Evolutionary conservation across 2,888 invertebrate species (phyloP).

Genomic region (Cepaea hortensis): DNA sequence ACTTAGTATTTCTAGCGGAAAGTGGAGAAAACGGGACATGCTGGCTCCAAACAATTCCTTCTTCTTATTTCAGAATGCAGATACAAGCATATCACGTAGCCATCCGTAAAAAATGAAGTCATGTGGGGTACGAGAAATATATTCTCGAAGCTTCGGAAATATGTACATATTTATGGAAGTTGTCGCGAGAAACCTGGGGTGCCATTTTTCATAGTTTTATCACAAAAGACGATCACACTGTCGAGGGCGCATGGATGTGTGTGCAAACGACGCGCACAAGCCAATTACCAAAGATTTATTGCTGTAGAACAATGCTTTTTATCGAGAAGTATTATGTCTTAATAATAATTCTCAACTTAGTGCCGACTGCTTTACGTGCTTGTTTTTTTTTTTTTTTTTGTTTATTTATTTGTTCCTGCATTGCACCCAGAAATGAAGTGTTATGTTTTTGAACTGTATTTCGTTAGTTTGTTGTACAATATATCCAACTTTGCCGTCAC

Average conservation of each 20-base stretch:
- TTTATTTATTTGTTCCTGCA: no score
- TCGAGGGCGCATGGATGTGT: neutral
- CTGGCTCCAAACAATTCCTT: neutral
- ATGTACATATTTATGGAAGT: neutral
- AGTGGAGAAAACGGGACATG: neutral
- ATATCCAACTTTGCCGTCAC: no score
- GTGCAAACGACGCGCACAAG: no score
- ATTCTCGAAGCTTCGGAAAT: neutral
- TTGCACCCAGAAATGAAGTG: no score
- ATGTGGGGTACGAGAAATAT: neutral
- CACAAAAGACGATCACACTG: neutral
- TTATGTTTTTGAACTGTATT: no score
- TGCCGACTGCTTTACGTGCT: no score
- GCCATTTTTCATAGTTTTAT: conserved; percentile 11
- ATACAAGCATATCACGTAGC: neutral
- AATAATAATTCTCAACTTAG: no score
- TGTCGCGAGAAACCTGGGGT: neutral
- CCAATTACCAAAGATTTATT: no score
- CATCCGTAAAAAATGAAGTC: neutral
- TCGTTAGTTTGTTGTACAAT: no score
- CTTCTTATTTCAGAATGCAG: neutral
- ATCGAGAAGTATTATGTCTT: no score
- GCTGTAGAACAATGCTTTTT: no score
- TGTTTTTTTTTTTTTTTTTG: no score
- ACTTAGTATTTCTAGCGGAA: neutral